Evolutionary conservation across 2,888 invertebrate species (phyloP).

Genomic region (Neoaliturus tenellus): DNA sequence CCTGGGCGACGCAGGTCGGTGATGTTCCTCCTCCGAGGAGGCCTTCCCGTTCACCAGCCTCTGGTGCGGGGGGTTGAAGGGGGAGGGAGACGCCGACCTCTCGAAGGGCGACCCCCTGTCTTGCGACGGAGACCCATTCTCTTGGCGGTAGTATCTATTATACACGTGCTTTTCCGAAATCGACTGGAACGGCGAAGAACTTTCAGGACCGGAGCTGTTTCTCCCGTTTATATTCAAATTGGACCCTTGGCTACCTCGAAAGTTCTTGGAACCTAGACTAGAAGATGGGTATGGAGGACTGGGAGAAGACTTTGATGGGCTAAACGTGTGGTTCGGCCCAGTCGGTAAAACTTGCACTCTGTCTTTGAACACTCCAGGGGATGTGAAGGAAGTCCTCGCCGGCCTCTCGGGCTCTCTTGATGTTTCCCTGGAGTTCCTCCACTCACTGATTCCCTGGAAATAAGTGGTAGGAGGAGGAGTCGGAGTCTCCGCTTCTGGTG

Average conservation of each 20-base stretch:
- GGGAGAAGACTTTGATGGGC: slow-evolving; percentile 59
- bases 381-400: slow-evolving; percentile 36
- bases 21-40: slow-evolving; percentile 50
- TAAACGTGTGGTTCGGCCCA: slow-evolving; percentile 67
- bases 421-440: slow-evolving; percentile 73
- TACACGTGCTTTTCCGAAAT: slow-evolving; percentile 68
- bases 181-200: slow-evolving; percentile 59
- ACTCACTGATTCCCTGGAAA: slow-evolving; percentile 84
- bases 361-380: slow-evolving; percentile 59
- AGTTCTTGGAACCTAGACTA: slow-evolving; percentile 51
- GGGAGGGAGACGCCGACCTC: slow-evolving; percentile 48
- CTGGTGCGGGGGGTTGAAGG: slow-evolving; percentile 5
- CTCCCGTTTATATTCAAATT: slow-evolving; percentile 54
- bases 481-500: slow-evolving; percentile 74
- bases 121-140: slow-evolving; percentile 63
- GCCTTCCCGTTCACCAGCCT: slow-evolving; percentile 47
- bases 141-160: slow-evolving; percentile 63
- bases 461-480: slow-evolving; percentile 71
- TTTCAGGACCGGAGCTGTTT: slow-evolving; percentile 55
- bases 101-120: slow-evolving; percentile 56
- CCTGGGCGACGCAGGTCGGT: slow-evolving; percentile 25
- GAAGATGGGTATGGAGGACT: slow-evolving; percentile 60
- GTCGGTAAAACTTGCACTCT: slow-evolving; percentile 68
- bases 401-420: slow-evolving; percentile 56
- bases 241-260: slow-evolving; percentile 52